Percentiles rank a stretch among this genome's conserved stretches.
Evolutionary conservation across 2,797 vertebrate genomes (phyloP).

Genomic region (Lepidocolaptes lacrymiger): DNA sequence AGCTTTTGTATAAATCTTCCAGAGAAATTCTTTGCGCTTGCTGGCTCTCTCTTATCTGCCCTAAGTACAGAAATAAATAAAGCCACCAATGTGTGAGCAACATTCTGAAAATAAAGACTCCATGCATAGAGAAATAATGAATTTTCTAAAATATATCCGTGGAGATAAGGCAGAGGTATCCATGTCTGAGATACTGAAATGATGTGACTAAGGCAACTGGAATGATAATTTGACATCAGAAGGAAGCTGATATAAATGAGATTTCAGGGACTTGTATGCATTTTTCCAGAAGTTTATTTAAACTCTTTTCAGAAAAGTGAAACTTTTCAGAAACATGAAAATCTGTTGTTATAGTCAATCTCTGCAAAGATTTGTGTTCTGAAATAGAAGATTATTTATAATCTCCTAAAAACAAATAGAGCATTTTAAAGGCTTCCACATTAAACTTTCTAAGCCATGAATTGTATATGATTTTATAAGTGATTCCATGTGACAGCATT

Average conservation of each 20-base stretch:
- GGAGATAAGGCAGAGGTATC: conserved; percentile 38
- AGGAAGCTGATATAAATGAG: conserved; percentile 8
- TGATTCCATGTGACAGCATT: background rate
- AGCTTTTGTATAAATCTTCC: background rate
- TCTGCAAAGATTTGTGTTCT: background rate
- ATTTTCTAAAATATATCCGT: conserved; percentile 29
- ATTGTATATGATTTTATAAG: background rate
- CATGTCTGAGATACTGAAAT: conserved; percentile 34
- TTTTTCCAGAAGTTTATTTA: conserved; percentile 45
- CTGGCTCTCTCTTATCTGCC: background rate
- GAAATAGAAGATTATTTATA: background rate
- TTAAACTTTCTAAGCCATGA: background rate
- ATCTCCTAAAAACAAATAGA: background rate
- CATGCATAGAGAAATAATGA: background rate
- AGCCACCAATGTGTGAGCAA: background rate
- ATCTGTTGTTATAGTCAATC: background rate
- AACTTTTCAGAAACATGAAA: background rate
- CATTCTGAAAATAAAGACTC: conserved; percentile 21
- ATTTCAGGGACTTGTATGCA: background rate
- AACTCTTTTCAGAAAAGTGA: conserved; percentile 4
- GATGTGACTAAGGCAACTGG: conserved; percentile 59
- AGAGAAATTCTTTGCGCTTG: background rate
- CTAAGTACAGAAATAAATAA: conserved; percentile 18
- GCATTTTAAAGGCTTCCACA: background rate
- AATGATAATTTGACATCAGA: conserved; percentile 48